These are phyloP conservation scores for Scomberomorus guttatus DNA, from an alignment of 2,797 vertebrate species.

Conservation along the genomic window DNA sequence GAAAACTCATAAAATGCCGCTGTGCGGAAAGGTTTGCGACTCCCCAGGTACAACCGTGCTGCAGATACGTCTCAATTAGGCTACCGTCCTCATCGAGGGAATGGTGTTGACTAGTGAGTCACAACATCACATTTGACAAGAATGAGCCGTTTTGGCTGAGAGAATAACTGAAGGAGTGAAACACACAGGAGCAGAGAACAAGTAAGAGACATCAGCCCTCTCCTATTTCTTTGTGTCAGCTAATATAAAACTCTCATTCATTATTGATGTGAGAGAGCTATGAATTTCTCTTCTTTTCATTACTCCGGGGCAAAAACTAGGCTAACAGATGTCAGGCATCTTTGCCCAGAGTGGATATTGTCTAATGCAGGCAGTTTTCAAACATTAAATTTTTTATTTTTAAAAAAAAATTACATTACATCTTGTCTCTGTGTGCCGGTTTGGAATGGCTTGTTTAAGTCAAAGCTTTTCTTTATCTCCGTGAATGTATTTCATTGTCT, in stretches of 20 bases:
- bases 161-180: slow-evolving; percentile 49
- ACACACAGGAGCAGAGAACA: slow-evolving; percentile 39
- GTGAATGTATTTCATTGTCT: not conserved
- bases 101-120: slow-evolving; percentile 64
- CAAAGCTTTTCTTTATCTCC: slow-evolving; percentile 7
- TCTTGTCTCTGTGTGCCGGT: slow-evolving; percentile 19
- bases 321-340: slow-evolving; percentile 68
- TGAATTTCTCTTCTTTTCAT: slow-evolving; percentile 85
- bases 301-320: slow-evolving; percentile 74
- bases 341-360: slow-evolving; percentile 27
- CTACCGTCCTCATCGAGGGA: slow-evolving; percentile 22
- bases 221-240: slow-evolving; percentile 74
- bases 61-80: slow-evolving; percentile 59
- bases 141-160: slow-evolving; percentile 55
- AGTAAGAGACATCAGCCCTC: slow-evolving; percentile 65
- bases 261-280: slow-evolving; percentile 86
- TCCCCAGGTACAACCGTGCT: slow-evolving; percentile 37
- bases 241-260: slow-evolving; percentile 85
- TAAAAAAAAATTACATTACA: slow-evolving; percentile 22
- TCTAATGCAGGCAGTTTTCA: slow-evolving; percentile 21
- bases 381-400: too few species aligned
- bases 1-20: not conserved
- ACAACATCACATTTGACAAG: slow-evolving; percentile 67
- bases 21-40: slow-evolving; percentile 31
- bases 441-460: slow-evolving; percentile 3